Evolutionary conservation across 2,797 vertebrate genomes (phyloP).

Genomic region (Notoglanidium macrostoma): DNA sequence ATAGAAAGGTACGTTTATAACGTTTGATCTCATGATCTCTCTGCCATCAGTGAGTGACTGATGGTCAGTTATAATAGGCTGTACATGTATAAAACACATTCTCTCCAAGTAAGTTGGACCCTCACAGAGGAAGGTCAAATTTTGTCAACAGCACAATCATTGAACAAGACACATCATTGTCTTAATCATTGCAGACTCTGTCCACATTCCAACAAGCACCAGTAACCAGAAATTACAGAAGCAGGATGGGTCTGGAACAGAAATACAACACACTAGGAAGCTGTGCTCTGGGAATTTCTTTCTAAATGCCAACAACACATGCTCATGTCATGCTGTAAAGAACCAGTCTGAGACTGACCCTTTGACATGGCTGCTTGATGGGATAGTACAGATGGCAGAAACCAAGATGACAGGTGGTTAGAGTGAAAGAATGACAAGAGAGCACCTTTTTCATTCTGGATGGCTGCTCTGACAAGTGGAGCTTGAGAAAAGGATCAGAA

Average conservation of each 20-base stretch:
- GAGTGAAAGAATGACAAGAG: conserved; percentile 71
- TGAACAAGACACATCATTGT: conserved; percentile 29
- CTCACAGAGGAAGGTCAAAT: conserved; percentile 14
- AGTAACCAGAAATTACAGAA: conserved; percentile 11
- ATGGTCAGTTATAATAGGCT: conserved; percentile 38
- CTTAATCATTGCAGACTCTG: conserved; percentile 29
- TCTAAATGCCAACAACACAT: conserved; percentile 29
- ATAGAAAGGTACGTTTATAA: conserved; percentile 38
- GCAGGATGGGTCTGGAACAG: conserved; percentile 26
- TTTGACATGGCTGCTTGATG: conserved; percentile 67
- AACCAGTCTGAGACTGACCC: conserved; percentile 58
- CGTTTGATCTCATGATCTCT: conserved; percentile 23
- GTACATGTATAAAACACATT: conserved; percentile 24
- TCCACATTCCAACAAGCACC: conserved; percentile 47
- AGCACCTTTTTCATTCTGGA: conserved; percentile 71
- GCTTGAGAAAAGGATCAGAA: conserved; percentile 59
- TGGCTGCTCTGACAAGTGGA: conserved; percentile 67
- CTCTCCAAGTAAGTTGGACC: conserved; percentile 2
- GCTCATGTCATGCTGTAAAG: conserved; percentile 51
- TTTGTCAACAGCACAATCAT: conserved; percentile 41
- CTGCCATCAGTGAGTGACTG: conserved; percentile 24
- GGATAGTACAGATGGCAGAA: conserved; percentile 76
- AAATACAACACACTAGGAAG: conserved; percentile 9
- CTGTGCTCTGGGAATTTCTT: not conserved
- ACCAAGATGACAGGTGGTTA: conserved; percentile 76